Evolutionary conservation across 2,113 vertebrate genomes (phyloP).

Genomic region (Symphodus melops): DNA sequence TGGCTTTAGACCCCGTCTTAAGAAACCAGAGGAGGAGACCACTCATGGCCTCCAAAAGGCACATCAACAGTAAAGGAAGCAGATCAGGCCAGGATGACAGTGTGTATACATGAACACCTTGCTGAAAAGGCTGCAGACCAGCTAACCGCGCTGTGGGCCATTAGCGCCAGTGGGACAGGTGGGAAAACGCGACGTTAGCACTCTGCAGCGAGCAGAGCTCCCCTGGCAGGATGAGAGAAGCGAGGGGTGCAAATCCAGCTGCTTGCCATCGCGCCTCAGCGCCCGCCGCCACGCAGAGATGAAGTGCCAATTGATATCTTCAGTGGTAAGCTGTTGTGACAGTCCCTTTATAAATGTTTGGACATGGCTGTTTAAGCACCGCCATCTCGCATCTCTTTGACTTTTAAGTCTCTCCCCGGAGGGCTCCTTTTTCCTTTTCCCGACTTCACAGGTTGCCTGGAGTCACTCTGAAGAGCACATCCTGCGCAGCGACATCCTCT

Average conservation of each 20-base stretch:
- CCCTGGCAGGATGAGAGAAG: slow-evolving; percentile 46
- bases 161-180: slow-evolving; percentile 56
- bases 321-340: slow-evolving; percentile 63
- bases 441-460: slow-evolving; percentile 16
- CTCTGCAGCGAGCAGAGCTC: slow-evolving; percentile 5
- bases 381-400: slow-evolving; percentile 48
- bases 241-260: slow-evolving; percentile 53
- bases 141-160: slow-evolving; percentile 46
- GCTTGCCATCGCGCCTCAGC: slow-evolving; percentile 24
- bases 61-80: slow-evolving; percentile 19
- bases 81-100: slow-evolving; percentile 9
- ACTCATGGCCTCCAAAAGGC: background rate
- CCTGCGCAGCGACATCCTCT: slow-evolving; percentile 2
- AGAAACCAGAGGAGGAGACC: too few species aligned
- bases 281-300: slow-evolving; percentile 35
- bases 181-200: slow-evolving; percentile 55
- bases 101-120: slow-evolving; percentile 16
- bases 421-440: slow-evolving; percentile 3
- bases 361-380: slow-evolving; percentile 54
- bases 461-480: slow-evolving; percentile 3
- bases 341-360: slow-evolving; percentile 70
- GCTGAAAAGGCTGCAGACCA: slow-evolving; percentile 16
- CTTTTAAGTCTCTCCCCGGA: slow-evolving; percentile 40
- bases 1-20: too few species aligned
- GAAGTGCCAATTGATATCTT: slow-evolving; percentile 63